Evolutionary conservation across 2,888 invertebrate genomes (phyloP).

Genomic region (Falcaria lacertinaria): DNA sequence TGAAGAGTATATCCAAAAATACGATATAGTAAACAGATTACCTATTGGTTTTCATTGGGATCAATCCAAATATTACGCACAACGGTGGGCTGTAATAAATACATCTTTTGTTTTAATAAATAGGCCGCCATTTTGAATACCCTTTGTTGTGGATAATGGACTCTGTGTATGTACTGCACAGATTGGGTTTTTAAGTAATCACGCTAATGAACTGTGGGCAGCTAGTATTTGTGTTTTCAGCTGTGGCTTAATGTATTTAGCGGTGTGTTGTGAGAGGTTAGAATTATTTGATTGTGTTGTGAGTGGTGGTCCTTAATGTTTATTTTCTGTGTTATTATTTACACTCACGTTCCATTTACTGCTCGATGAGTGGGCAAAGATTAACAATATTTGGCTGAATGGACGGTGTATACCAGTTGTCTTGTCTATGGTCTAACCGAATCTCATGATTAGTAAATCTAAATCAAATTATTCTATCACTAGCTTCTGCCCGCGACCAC

Average conservation of each 20-base stretch:
- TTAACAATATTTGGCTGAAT: no score
- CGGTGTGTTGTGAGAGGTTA: no score
- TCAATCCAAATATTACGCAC: neutral
- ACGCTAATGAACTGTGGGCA: conserved; percentile 33
- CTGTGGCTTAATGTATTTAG: conserved; percentile 7
- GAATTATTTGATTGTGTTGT: no score
- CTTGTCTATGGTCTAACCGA: no score
- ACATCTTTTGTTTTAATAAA: conserved; percentile 41
- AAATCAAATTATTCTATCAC: no score
- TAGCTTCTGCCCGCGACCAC: no score
- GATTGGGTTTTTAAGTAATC: conserved; percentile 27
- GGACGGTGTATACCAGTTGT: no score
- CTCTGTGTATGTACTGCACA: conserved; percentile 25
- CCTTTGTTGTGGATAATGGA: conserved; percentile 41
- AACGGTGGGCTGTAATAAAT: conserved; percentile 35
- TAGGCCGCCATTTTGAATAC: conserved; percentile 25
- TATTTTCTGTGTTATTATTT: no score
- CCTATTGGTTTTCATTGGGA: neutral
- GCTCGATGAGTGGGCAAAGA: no score
- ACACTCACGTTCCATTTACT: no score
- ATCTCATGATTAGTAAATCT: no score
- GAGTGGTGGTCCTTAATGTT: no score
- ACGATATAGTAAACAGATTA: neutral
- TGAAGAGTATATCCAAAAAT: neutral
- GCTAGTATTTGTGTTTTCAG: conserved; percentile 15